Conservation (phyloP, 2,113 vertebrate genomes). For the Patagioenas fasciata region DNA sequence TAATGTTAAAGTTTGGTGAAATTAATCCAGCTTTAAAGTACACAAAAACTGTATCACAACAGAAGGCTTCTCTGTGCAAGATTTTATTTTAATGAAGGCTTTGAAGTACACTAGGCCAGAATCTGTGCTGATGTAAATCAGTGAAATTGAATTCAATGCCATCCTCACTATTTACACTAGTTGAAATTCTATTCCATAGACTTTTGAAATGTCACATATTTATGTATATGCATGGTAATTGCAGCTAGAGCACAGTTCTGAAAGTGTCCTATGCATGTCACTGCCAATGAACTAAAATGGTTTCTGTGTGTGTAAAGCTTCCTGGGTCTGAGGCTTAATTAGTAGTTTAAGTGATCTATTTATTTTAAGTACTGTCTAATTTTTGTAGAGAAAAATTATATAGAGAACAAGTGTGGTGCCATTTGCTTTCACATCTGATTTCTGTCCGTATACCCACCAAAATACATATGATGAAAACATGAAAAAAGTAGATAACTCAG, state of each 20-base stretch:
- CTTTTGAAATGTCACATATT: neutral
- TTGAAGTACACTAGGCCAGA: neutral
- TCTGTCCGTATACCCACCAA: neutral
- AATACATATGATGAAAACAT: neutral
- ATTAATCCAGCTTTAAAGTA: neutral
- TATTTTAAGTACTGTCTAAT: neutral
- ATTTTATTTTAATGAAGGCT: neutral
- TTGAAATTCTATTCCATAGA: neutral
- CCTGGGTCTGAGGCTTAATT: neutral
- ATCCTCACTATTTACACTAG: neutral
- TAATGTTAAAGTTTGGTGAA: neutral
- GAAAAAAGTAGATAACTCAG: neutral
- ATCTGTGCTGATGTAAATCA: neutral
- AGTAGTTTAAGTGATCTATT: neutral
- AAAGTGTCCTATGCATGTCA: neutral
- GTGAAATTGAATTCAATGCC: neutral
- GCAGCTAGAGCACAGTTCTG: neutral
- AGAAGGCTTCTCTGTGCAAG: neutral
- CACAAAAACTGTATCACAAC: neutral
- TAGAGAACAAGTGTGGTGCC: neutral
- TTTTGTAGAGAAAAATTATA: neutral
- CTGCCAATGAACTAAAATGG: neutral
- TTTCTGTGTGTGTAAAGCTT: neutral
- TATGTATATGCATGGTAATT: neutral
- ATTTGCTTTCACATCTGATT: neutral